Base-by-base conservation (phyloP, 2,888 invertebrate species). In the Megaustenia siamemsis region DNA sequence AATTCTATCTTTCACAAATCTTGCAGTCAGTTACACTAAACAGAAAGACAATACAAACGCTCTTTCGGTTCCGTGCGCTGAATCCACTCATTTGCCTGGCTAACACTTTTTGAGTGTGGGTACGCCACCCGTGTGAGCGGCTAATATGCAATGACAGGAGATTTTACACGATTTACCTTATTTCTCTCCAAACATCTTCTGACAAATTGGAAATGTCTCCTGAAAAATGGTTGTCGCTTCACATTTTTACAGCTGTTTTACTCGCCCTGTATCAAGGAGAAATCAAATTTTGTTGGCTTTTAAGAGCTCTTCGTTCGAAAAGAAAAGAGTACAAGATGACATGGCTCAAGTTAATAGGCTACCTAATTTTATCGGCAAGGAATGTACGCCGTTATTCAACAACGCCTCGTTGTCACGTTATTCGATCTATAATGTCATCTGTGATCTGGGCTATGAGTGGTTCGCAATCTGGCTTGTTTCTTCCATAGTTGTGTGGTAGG, bases 241-340 rank as follows among this genome's bases (percentile, higher is more conserved):
- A 77, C 28, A 83, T 83, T 68, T 77, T 77, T 60, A n/a, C 83
- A 77, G 21, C 68, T 68, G 63, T 83, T 73, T 73, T 68, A 66
- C 76, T 24, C 71, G 66, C 24, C 49, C 66, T 76, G 76, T 83
- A 83, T 75, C 73, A 77, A 45, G 68, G n/a, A 24, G n/a, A 83
- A 83, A 83, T 83, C 83, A 66, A 83, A 83, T 83, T 77, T 77
- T 76, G 77, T 32, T 32, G 53, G 83, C 76, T 82, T 82, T 82
- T 82, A 82, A 82, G 82, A 75, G 75, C 53, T 49, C 71, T 71
- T 68, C 45, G 45, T 28, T 28, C 1, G 43, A 63, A 63, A 43
- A 40, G 28, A 78, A 60, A 63, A 45, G 32, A 32, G 49, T 24
- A 38, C 35, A 35, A 32, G 68, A 69, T 69, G 80, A 69, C 80